phyloP scores from a whole-genome alignment of 1,140 invertebrate genomes.

The Dufourea novaeangliae region DNA sequence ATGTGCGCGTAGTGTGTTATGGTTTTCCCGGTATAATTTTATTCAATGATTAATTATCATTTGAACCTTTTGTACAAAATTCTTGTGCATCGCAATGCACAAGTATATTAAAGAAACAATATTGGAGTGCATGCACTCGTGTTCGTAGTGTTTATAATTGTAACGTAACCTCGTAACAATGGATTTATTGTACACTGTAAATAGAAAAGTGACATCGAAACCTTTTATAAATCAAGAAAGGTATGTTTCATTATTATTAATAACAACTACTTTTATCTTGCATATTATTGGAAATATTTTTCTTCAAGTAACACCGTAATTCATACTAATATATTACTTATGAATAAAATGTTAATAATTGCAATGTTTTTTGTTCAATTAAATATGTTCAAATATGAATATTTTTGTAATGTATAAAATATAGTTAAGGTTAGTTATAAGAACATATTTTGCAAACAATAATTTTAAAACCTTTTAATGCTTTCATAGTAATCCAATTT shows the following conservation, averaged over 20 bases:
- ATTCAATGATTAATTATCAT: background rate
- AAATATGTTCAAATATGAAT: background rate
- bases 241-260: slow-evolving; percentile 66
- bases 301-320: background rate
- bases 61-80: background rate
- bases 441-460: slow-evolving; percentile 13
- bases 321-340: background rate
- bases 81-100: slow-evolving; percentile 1
- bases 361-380: background rate
- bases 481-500: slow-evolving; percentile 30
- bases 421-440: background rate
- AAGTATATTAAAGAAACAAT: background rate
- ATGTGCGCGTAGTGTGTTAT: background rate
- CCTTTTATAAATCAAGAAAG: slow-evolving; percentile 81
- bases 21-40: slow-evolving; percentile 28
- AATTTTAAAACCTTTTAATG: slow-evolving; percentile 24
- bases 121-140: background rate
- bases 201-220: slow-evolving; percentile 81
- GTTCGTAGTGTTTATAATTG: background rate
- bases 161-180: slow-evolving; percentile 69
- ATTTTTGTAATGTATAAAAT: background rate
- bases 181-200: slow-evolving; percentile 83
- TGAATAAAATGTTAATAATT: background rate
- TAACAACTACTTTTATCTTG: background rate
- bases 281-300: background rate